Evolutionary conservation across 2,113 vertebrate genomes (phyloP).

Genomic region (Xenopus tropicalis): DNA sequence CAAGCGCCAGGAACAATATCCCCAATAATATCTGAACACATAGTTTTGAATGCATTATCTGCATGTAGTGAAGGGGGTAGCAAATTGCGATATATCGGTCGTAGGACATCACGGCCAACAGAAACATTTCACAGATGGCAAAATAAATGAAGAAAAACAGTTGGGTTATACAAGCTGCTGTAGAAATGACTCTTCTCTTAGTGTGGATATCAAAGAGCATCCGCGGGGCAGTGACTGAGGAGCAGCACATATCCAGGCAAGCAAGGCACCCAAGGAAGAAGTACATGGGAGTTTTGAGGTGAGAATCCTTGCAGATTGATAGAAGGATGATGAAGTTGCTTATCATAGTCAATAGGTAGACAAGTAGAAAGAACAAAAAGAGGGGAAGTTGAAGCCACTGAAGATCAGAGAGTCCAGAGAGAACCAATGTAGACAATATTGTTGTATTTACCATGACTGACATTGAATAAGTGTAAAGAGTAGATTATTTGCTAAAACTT

Average conservation of each 20-base stretch:
- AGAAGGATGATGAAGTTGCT: no score
- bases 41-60: slow-evolving; percentile 2
- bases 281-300: no score
- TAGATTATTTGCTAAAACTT: no score
- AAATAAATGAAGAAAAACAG: slow-evolving; percentile 43
- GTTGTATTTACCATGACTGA: no score
- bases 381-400: no score
- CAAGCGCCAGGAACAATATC: not conserved
- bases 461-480: no score
- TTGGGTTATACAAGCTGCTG: slow-evolving; percentile 40
- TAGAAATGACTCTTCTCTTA: slow-evolving; percentile 37
- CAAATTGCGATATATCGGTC: slow-evolving; percentile 50
- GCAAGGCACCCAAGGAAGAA: slow-evolving; percentile 22
- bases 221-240: slow-evolving; percentile 16
- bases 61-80: slow-evolving; percentile 46
- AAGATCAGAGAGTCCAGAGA: no score
- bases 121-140: slow-evolving; percentile 33
- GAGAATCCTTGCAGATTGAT: no score
- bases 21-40: not conserved
- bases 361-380: no score
- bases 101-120: slow-evolving; percentile 49
- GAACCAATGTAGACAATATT: not conserved
- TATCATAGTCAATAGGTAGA: no score
- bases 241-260: slow-evolving; percentile 31
- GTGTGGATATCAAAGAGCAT: slow-evolving; percentile 21